Evolutionary conservation across 37 sponge, comb jelly and placozoan genomes (phyloP).

Genomic region (Chondrilla cf. caribensis): DNA sequence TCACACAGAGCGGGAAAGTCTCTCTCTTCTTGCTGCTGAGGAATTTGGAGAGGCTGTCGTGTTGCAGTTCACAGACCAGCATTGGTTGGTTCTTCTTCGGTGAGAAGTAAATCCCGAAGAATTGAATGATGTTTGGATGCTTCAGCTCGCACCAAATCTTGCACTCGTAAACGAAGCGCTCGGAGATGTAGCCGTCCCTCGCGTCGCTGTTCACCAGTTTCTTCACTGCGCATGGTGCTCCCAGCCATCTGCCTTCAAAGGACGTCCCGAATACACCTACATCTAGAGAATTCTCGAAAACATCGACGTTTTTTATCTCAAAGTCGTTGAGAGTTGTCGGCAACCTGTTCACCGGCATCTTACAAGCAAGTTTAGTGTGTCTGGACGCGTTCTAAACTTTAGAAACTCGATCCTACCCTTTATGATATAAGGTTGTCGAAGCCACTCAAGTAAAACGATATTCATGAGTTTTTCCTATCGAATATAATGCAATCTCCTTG

Average conservation of each 20-base stretch:
- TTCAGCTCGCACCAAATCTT: slow-evolving; percentile 15
- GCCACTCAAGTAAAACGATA: too few species aligned
- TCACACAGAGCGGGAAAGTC: background rate
- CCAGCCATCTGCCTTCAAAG: slow-evolving; percentile 1
- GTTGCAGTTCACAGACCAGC: background rate
- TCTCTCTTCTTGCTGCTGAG: background rate
- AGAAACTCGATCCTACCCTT: too few species aligned
- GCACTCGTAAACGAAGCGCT: slow-evolving; percentile 6
- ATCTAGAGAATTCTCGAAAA: background rate
- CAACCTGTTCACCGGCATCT: too few species aligned
- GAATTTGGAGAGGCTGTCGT: background rate
- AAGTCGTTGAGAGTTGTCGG: background rate
- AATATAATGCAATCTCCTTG: too few species aligned
- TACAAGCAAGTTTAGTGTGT: too few species aligned
- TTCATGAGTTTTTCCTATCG: too few species aligned
- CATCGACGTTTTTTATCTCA: background rate
- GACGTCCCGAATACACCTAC: background rate
- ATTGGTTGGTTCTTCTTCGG: background rate
- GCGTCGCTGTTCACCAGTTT: background rate
- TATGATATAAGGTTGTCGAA: too few species aligned
- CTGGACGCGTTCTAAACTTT: too few species aligned
- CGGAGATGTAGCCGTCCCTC: slow-evolving; percentile 5
- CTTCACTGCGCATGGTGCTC: slow-evolving; percentile 15
- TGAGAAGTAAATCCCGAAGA: background rate
- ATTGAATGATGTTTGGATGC: slow-evolving; percentile 11